These are phyloP conservation scores for Brassicogethes aeneus DNA, from an alignment of 2,888 invertebrate species.

Conservation along the genomic window DNA sequence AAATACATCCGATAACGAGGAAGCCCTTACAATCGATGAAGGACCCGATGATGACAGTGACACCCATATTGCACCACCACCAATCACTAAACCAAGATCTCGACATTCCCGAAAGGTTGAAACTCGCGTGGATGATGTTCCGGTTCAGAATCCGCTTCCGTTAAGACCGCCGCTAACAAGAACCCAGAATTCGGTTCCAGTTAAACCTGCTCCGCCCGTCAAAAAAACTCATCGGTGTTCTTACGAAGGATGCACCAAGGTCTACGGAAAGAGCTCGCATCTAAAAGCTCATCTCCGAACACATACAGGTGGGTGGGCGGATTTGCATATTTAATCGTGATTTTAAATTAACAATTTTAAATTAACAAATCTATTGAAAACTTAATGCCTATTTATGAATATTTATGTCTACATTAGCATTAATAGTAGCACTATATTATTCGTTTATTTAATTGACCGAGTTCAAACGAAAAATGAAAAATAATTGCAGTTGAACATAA, in stretches of 20 bases:
- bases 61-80: slow-evolving; percentile 9
- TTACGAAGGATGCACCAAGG: slow-evolving; percentile 51
- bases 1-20: slow-evolving; percentile 35
- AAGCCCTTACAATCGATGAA: slow-evolving; percentile 32
- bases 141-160: slow-evolving; percentile 8
- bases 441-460: no score
- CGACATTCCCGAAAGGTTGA: background rate
- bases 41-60: slow-evolving; percentile 27
- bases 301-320: slow-evolving; percentile 51
- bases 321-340: background rate
- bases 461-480: no score
- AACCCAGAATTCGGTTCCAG: slow-evolving; percentile 20
- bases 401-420: background rate
- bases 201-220: slow-evolving; percentile 22
- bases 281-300: slow-evolving; percentile 56
- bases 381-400: background rate
- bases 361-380: background rate
- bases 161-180: slow-evolving; percentile 22
- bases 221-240: slow-evolving; percentile 51
- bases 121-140: background rate
- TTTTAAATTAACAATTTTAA: background rate
- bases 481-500: no score
- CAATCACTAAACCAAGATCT: background rate
- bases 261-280: slow-evolving; percentile 58
- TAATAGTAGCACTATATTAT: no score